Percentiles rank a stretch among this genome's conserved stretches.
Evolutionary conservation across 2,113 vertebrate species (phyloP).

Genomic region (Arenaria interpres): DNA sequence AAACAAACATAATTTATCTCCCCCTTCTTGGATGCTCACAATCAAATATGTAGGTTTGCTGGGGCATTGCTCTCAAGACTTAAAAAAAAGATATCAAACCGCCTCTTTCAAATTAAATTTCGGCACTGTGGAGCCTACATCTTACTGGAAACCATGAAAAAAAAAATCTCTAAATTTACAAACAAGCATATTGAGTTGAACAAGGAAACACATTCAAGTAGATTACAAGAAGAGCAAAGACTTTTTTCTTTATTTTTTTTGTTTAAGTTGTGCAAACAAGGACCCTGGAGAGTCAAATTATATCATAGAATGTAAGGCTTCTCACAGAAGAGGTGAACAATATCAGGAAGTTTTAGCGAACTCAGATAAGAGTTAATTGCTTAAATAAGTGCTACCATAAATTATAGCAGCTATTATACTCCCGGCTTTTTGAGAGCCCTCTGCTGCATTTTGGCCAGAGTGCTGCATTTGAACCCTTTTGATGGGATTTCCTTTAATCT

Average conservation of each 20-base stretch:
- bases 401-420: slow-evolving; percentile 22
- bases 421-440: background rate
- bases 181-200: background rate
- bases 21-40: background rate
- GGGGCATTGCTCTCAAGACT: background rate
- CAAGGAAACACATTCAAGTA: background rate
- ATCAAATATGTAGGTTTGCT: slow-evolving; percentile 17
- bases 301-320: slow-evolving; percentile 31
- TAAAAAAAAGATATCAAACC: background rate
- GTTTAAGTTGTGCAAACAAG: background rate
- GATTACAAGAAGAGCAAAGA: background rate
- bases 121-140: background rate
- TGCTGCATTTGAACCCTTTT: background rate
- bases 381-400: slow-evolving; percentile 29
- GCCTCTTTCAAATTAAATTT: background rate
- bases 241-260: background rate
- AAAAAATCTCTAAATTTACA: background rate
- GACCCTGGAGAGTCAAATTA: background rate
- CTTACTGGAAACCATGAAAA: background rate
- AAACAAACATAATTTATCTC: slow-evolving; percentile 23
- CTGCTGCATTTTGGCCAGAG: slow-evolving; percentile 7
- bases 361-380: slow-evolving; percentile 54
- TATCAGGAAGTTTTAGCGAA: slow-evolving; percentile 54
- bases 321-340: slow-evolving; percentile 48
- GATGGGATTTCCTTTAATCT: background rate